Base-by-base conservation (phyloP, 2,113 vertebrate species). In the Camelus bactrianus region DNA sequence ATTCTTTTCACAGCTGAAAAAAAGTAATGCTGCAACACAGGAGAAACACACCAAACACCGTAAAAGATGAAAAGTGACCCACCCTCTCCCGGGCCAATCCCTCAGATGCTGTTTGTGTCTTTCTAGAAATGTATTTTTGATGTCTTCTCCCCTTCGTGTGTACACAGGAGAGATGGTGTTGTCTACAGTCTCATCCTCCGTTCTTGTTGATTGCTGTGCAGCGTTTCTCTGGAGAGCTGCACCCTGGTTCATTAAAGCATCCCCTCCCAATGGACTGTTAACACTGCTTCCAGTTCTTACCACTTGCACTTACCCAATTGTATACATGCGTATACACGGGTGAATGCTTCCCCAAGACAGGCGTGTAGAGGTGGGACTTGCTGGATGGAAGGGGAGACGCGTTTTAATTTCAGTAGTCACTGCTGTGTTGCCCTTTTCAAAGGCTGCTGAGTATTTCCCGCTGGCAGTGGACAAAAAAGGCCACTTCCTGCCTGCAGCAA, bases 1-100 rank as follows among this genome's bases (percentile, higher is more conserved):
- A 76, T 92, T 88, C 52, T 92, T 52, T 76, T 86, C 48, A 80
- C 5, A 42, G 20, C 15, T 60, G 65, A 67, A 82, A 42, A 42
- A 72, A 48, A 9, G 0, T 64, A 62, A 30, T 3, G 24, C 8
- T 24, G 6, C 42, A 46, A 82, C 24, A 79, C 1, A 19, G 2
- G 52, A 50, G 58, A 60, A 35, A 48, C 11, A 30, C 26, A 16
- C 14, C 22, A 2, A 32, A 54, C 19, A 24, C 24, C 8, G 0
- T 56, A 17, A 46, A 24, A 90, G 58, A 12, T 28, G 50, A 20
- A 48, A 38, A 67, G 72, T 10, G 24, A 38, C 60, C 52, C 28
- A 10, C 38, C n/a, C n/a, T 65, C 19, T 42, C 14, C 16, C 0
- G 0, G 77, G 20, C 26, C 54, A 17, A 54, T 35, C 50, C 50